A percentile compares a stretch with the other conserved stretches of the same genome.
Conservation (phyloP, 2,797 vertebrate genomes). For the Bufotes viridis region DNA sequence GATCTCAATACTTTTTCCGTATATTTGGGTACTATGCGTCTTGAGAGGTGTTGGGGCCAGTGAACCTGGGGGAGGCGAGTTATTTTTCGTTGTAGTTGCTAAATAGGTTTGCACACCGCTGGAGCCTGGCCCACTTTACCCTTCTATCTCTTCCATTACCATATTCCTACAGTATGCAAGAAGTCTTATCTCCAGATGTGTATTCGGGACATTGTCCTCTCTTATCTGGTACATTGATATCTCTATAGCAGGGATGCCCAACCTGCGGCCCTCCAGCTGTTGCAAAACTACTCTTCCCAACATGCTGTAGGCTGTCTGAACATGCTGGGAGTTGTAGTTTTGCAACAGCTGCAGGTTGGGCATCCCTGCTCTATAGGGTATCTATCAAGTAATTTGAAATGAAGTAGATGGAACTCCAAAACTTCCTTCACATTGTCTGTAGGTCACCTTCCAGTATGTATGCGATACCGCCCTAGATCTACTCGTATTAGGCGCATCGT, state of each 20-base stretch:
- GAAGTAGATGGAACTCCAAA: background rate
- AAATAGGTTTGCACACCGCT: background rate
- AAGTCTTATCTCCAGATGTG: background rate
- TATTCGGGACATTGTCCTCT: background rate
- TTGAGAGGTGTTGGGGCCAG: background rate
- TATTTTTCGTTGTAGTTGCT: background rate
- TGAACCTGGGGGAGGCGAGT: background rate
- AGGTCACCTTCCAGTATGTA: background rate
- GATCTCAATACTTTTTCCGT: background rate
- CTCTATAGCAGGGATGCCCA: no score
- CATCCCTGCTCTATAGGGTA: no score
- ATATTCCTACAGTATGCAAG: background rate
- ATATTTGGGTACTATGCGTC: background rate
- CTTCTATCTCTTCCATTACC: background rate
- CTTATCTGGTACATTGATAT: background rate
- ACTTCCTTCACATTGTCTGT: background rate
- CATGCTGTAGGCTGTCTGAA: no score
- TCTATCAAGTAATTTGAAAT: background rate
- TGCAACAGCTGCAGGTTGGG: no score
- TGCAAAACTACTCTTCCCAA: no score
- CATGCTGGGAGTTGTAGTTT: no score
- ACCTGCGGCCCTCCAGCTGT: no score
- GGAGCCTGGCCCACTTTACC: background rate
- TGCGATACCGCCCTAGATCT: background rate
- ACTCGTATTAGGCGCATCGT: background rate